phyloP scores from a whole-genome alignment of 2,888 invertebrate genomes.

The Drosophila heteroneura region DNA sequence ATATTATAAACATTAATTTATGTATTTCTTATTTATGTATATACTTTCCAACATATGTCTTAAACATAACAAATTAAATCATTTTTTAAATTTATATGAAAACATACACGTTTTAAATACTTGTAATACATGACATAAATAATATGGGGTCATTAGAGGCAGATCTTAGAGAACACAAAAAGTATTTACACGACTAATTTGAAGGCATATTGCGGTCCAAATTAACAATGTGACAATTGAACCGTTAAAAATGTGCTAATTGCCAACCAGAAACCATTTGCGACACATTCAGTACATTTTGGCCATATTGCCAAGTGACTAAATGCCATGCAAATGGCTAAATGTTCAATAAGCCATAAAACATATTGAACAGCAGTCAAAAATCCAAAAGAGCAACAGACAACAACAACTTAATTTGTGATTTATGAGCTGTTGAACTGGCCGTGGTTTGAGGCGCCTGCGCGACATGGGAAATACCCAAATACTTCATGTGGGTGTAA shows the following conservation, averaged over 20 bases:
- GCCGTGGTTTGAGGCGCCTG: constrained; percentile 35
- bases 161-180: neutral
- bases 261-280: constrained; percentile 28
- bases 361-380: constrained; percentile 51
- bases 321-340: constrained; percentile 66
- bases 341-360: constrained; percentile 56
- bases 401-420: constrained; percentile 41
- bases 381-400: constrained; percentile 26
- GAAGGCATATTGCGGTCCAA: neutral
- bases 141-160: neutral
- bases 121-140: neutral
- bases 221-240: constrained; percentile 31
- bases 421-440: constrained; percentile 72
- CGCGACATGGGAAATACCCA: constrained; percentile 61
- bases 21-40: neutral
- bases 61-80: neutral
- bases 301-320: constrained; percentile 32
- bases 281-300: constrained; percentile 37
- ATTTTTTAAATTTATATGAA: neutral
- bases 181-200: neutral
- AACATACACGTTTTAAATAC: neutral
- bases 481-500: constrained; percentile 46
- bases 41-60: neutral
- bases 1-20: neutral
- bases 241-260: constrained; percentile 31